phyloP scores from a whole-genome alignment of 2,113 vertebrate genomes.

The Sinosuthora webbiana region DNA sequence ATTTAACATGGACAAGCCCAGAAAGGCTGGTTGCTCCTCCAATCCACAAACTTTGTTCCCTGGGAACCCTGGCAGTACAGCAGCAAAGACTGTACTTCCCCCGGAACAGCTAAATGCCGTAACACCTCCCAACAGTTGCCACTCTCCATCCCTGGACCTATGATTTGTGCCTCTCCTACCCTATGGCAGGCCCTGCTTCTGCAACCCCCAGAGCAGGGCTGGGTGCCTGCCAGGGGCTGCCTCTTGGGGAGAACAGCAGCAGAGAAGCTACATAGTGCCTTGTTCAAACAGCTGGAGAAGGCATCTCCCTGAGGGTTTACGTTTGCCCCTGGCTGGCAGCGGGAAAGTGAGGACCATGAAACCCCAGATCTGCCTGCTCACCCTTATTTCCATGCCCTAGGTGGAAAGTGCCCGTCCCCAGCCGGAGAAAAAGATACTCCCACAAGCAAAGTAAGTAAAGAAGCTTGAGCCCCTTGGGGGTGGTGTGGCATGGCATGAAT shows the following conservation, averaged over 20 bases:
- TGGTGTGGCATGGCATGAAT: fast-evolving
- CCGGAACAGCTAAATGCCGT: background rate
- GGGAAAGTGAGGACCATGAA: background rate
- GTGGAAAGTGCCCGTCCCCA: background rate
- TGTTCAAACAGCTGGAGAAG: background rate
- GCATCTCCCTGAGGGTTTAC: fast-evolving
- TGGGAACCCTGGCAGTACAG: too few species aligned
- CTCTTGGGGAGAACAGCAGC: fast-evolving
- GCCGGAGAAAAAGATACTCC: background rate
- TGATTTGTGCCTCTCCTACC: background rate
- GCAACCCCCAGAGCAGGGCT: background rate
- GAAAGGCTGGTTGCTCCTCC: background rate
- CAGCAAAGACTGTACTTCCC: background rate
- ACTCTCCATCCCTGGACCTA: fast-evolving
- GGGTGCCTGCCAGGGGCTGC: background rate
- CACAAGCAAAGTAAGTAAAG: conserved; percentile 39
- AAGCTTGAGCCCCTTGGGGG: fast-evolving
- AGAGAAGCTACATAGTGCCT: background rate
- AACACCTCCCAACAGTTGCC: background rate
- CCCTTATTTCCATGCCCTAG: background rate
- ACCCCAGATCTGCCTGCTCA: background rate
- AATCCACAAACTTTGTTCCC: background rate
- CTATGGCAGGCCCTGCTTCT: background rate
- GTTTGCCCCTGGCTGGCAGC: fast-evolving
- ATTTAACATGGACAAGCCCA: background rate